Conservation (phyloP, 2,888 invertebrate species). For the Brenthis daphne region DNA sequence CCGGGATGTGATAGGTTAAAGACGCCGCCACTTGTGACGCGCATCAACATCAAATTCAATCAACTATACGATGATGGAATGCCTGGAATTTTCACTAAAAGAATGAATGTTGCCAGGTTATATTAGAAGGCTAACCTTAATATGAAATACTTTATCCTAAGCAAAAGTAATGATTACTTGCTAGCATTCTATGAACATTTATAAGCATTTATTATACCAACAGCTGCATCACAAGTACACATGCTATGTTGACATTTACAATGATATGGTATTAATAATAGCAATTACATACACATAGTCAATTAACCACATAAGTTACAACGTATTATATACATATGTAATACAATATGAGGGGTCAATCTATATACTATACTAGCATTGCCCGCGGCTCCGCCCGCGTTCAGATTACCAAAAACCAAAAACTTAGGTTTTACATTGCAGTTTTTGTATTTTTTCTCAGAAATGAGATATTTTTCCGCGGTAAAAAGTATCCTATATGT, state of each 20-base stretch:
- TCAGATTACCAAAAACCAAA: no score
- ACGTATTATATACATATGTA: not conserved
- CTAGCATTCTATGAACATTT: conserved; percentile 7
- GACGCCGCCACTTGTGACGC: conserved; percentile 35
- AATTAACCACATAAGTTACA: not conserved
- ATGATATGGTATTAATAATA: conserved; percentile 33
- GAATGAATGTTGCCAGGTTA: conserved; percentile 1
- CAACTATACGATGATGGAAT: conserved; percentile 20
- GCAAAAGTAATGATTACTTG: not conserved
- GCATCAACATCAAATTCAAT: conserved; percentile 35
- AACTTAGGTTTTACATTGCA: no score
- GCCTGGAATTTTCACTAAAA: conserved; percentile 12
- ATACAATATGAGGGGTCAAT: no score
- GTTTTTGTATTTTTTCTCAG: no score
- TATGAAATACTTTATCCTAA: not conserved
- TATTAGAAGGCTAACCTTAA: not conserved
- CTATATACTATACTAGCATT: no score
- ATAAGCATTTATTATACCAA: conserved; percentile 29
- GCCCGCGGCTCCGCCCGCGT: no score
- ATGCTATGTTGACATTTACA: conserved; percentile 39
- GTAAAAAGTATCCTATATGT: no score
- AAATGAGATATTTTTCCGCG: no score
- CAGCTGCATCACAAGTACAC: conserved; percentile 30
- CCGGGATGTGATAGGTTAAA: conserved; percentile 41
- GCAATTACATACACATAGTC: conserved; percentile 22